Evolutionary conservation across 2,888 invertebrate species (phyloP), one percentile per base, ranked within the genome.

Genomic region (Drosophila gaucha): DNA sequence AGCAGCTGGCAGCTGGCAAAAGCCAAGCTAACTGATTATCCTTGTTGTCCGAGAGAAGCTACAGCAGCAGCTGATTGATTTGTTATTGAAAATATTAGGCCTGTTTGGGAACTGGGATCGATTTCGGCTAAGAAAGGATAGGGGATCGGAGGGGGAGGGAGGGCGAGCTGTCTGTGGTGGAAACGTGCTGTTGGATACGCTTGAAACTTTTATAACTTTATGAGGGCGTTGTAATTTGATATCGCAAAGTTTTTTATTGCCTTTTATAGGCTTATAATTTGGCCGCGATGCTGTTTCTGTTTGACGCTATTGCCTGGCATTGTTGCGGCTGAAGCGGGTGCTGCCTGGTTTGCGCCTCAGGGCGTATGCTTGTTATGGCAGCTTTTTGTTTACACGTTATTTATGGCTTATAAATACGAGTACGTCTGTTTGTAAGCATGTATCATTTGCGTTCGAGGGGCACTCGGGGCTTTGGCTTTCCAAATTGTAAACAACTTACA

Each of bases 11-110:
- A 39, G 33, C 33, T 22, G 47, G 43, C 62, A 67, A 54, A 63
- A 68, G 67, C 63, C 59, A 56, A 36, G 67, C 67, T 54, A 82
- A 78, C 88, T 82, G 82, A 87, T 83, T 87, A 87, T 87, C 79
- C 82, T 43, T 80, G 82, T 86, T 86, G 84, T 78, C 78, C 87
- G 67, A 65, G 39, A 51, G 62, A 60, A 58, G 52, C 36, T 38
- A 68, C 85, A 44, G 28, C 41, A 73, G 78, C 76, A 70, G 83
- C 86, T 83, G 82, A 83, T 83, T 83, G 82, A 83, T 83, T 83
- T 83, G 88, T 87, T 83, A 83, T 83, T 83, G 88, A 83, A 82
- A 87, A 83, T 83, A 87, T 83, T 87, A 87, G 88, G 82, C 86
- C 76, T 85, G 66, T 41, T 58, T 49, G 35, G 38, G 62, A 62